phyloP scores from a whole-genome alignment of 2,888 invertebrate species.

The Muscina levida region DNA sequence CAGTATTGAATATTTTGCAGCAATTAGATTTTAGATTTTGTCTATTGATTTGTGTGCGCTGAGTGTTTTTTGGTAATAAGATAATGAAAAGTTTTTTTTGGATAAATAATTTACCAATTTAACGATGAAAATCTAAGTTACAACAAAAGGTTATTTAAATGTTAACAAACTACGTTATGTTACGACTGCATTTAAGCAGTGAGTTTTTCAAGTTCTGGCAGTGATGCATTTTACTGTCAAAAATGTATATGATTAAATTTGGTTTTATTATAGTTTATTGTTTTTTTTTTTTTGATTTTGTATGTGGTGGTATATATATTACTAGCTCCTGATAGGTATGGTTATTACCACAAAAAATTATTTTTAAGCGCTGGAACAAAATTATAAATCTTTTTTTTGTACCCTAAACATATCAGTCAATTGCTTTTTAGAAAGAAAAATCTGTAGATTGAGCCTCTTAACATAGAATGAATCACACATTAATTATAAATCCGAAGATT shows the following conservation, averaged over 20 bases:
- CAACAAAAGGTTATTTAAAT: conserved; percentile 7
- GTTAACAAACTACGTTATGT: conserved; percentile 56
- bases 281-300: conserved; percentile 26
- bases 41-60: conserved; percentile 46
- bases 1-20: conserved; percentile 2
- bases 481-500: too few relatives aligned
- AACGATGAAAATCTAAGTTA: conserved; percentile 49
- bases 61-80: conserved; percentile 26
- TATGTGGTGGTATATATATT: conserved; percentile 13
- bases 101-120: conserved; percentile 63
- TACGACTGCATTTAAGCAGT: conserved; percentile 21
- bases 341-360: too few relatives aligned
- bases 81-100: conserved; percentile 36
- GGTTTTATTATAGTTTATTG: conserved; percentile 15
- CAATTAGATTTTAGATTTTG: not conserved
- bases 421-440: too few relatives aligned
- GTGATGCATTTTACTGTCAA: conserved; percentile 63
- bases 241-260: conserved; percentile 50
- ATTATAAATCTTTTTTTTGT: too few relatives aligned
- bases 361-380: too few relatives aligned
- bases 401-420: too few relatives aligned
- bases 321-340: too few relatives aligned
- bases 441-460: too few relatives aligned
- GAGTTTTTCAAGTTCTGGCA: conserved; percentile 45
- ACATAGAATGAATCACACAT: too few relatives aligned